A percentile compares a stretch with the other conserved stretches of the same genome.
Evolutionary conservation across 1,140 invertebrate genomes (phyloP).

Genomic region (Drosophila micromelanica): DNA sequence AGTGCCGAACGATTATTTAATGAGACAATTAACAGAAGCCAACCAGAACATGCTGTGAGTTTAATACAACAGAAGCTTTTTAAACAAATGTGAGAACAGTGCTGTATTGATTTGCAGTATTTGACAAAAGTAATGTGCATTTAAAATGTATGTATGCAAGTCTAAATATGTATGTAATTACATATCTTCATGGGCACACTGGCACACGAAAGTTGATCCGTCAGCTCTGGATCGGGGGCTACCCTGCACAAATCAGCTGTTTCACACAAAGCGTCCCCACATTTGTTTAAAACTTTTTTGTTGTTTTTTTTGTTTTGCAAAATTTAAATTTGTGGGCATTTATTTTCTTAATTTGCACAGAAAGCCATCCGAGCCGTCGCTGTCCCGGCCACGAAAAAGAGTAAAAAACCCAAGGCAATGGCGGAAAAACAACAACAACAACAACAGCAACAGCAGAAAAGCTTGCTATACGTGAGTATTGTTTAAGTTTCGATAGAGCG

Average conservation of each 20-base stretch:
- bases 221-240: constrained; percentile 37
- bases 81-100: background rate
- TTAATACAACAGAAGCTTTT: constrained; percentile 10
- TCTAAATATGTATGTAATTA: constrained; percentile 4
- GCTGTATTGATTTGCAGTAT: background rate
- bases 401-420: constrained; percentile 57
- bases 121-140: background rate
- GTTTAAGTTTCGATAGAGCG: background rate
- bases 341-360: constrained; percentile 30
- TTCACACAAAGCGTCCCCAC: constrained; percentile 10
- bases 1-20: constrained; percentile 50
- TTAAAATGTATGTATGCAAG: constrained; percentile 5
- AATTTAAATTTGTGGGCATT: background rate
- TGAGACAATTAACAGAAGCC: constrained; percentile 17
- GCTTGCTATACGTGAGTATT: constrained; percentile 60
- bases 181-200: constrained; percentile 12
- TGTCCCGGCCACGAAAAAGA: constrained; percentile 31
- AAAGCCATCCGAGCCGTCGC: background rate
- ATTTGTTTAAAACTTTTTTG: constrained; percentile 38
- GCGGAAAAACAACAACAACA: constrained; percentile 34
- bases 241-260: constrained; percentile 59
- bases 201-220: constrained; percentile 6
- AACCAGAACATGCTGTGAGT: constrained; percentile 15
- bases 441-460: constrained; percentile 19
- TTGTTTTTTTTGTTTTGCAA: background rate